Conservation (phyloP, 2,797 vertebrate species). For the Cirrhinus mrigala region DNA sequence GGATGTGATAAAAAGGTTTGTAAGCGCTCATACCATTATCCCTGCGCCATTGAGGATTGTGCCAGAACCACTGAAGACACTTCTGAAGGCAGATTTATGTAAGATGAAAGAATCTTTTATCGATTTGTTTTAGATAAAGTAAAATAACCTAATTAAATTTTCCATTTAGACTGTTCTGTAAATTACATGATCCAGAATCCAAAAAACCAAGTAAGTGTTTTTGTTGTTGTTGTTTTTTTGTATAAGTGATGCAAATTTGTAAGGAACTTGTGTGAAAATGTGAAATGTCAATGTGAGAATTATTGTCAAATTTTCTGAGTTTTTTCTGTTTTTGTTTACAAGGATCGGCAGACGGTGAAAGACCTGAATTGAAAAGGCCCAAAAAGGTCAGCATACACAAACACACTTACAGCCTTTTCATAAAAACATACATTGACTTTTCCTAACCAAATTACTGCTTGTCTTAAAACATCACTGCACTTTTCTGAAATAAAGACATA, state of each 20-base stretch:
- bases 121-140: background rate
- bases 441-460: background rate
- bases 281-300: no score
- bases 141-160: background rate
- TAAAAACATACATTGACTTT: background rate
- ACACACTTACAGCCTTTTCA: background rate
- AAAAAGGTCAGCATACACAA: slow-evolving; percentile 26
- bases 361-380: background rate
- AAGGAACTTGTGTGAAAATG: background rate
- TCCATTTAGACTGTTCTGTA: slow-evolving; percentile 70
- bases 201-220: slow-evolving; percentile 56
- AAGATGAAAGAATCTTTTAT: background rate
- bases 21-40: slow-evolving; percentile 77
- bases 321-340: background rate
- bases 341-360: background rate
- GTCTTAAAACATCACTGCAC: background rate
- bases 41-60: slow-evolving; percentile 66
- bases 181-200: background rate
- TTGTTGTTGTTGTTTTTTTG: no score
- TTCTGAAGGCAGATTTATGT: slow-evolving; percentile 59
- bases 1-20: slow-evolving; percentile 76
- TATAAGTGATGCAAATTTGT: background rate
- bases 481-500: background rate
- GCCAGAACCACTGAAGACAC: slow-evolving; percentile 51
- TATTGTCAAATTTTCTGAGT: no score